phyloP scores from a whole-genome alignment of 2,797 vertebrate species.

The Acrossocheilus fasciatus region DNA sequence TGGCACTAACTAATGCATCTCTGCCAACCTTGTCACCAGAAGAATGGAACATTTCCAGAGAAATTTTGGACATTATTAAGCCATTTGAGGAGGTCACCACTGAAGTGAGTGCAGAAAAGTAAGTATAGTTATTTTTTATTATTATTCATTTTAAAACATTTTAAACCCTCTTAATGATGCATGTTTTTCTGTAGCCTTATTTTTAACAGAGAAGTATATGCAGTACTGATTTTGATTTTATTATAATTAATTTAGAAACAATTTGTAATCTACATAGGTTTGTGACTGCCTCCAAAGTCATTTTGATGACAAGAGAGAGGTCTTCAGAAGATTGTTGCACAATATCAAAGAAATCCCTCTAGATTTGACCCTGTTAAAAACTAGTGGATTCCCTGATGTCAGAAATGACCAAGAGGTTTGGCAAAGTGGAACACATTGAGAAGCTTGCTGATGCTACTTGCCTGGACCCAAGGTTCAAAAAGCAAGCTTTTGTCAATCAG shows the following conservation, averaged over 20 bases:
- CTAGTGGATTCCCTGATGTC: constrained; percentile 16
- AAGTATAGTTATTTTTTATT: no score
- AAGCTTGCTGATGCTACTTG: constrained; percentile 39
- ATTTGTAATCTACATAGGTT: constrained; percentile 12
- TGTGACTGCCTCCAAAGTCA: constrained; percentile 38
- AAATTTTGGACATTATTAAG: no score
- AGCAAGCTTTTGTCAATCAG: constrained; percentile 33
- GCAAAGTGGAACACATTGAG: constrained; percentile 21
- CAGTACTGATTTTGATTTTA: constrained; percentile 12
- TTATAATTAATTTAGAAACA: constrained; percentile 5
- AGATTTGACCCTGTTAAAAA: constrained; percentile 3
- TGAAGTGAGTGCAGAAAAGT: no score
- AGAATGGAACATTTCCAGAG: no score
- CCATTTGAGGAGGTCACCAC: constrained; percentile 13
- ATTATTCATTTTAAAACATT: no score
- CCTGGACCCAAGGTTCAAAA: constrained; percentile 42
- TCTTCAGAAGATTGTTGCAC: constrained; percentile 16
- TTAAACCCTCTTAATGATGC: not conserved
- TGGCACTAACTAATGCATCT: no score
- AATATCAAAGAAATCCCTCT: constrained; percentile 26
- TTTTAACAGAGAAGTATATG: constrained; percentile 1
- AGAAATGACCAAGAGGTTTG: constrained; percentile 29
- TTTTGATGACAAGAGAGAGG: constrained; percentile 29
- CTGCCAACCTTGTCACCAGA: no score
- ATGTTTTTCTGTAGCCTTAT: not conserved